phyloP scores from a whole-genome alignment of 2,888 invertebrate genomes.

The Eupithecia subumbrata region DNA sequence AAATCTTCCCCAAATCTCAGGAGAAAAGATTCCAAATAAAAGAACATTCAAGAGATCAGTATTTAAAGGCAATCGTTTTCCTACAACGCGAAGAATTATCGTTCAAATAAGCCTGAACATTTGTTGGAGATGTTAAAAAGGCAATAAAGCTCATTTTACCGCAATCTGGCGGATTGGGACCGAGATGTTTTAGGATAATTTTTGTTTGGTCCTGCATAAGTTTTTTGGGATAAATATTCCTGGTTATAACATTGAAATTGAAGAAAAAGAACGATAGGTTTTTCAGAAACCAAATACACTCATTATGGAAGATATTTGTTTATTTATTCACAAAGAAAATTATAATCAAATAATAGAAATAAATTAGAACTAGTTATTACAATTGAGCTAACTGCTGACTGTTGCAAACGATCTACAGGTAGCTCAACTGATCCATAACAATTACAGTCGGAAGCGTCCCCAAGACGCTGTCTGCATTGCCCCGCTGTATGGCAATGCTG shows the following conservation, averaged over 20 bases:
- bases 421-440: too few relatives aligned
- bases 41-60: slow-evolving; percentile 5
- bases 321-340: too few relatives aligned
- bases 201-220: background rate
- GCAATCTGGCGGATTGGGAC: slow-evolving; percentile 11
- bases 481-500: too few relatives aligned
- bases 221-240: background rate
- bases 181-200: slow-evolving; percentile 5
- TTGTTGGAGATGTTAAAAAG: slow-evolving; percentile 30
- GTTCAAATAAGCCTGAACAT: slow-evolving; percentile 17
- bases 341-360: too few relatives aligned
- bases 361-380: too few relatives aligned
- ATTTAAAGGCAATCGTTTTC: slow-evolving; percentile 1
- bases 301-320: too few relatives aligned
- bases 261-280: background rate
- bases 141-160: slow-evolving; percentile 25
- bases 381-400: too few relatives aligned
- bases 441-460: too few relatives aligned
- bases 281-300: background rate
- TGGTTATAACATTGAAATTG: background rate
- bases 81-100: slow-evolving; percentile 28
- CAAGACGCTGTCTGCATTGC: too few relatives aligned
- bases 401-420: too few relatives aligned
- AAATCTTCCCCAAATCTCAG: background rate
- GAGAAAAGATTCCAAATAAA: slow-evolving; percentile 1